phyloP scores from a whole-genome alignment of 1,140 invertebrate genomes.

The Elysia chlorotica region DNA sequence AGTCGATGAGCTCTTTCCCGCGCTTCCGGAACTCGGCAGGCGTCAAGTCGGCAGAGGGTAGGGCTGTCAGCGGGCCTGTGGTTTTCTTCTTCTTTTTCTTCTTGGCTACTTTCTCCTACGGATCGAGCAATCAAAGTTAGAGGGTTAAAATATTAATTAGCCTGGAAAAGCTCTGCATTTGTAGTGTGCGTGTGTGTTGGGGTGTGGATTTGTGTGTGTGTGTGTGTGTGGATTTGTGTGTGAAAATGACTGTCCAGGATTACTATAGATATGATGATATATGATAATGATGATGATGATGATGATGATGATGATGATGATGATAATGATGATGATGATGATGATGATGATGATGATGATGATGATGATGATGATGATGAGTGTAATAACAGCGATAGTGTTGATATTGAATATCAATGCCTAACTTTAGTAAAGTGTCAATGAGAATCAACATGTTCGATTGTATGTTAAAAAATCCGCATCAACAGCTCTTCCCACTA shows the following conservation, averaged over 20 bases:
- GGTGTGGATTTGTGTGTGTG: background rate
- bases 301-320: no score
- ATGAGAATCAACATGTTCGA: background rate
- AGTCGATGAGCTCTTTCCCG: conserved; percentile 19
- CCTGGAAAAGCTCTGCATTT: no score
- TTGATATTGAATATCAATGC: background rate
- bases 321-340: no score
- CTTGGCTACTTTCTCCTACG: background rate
- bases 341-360: no score
- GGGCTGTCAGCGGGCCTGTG: conserved; percentile 1
- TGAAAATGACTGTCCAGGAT: background rate
- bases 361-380: no score
- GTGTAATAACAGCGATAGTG: background rate
- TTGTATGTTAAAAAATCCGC: background rate
- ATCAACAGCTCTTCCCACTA: background rate
- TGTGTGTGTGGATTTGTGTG: background rate
- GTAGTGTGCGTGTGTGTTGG: background rate
- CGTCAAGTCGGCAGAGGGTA: conserved; percentile 16
- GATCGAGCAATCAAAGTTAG: background rate
- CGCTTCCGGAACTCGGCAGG: conserved; percentile 14
- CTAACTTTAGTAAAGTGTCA: background rate
- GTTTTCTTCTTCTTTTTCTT: conserved; percentile 16
- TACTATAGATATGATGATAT: background rate
- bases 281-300: no score
- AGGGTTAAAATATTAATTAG: no score